Percentiles rank a stretch among this genome's conserved stretches.
These are phyloP conservation scores for Capricornis sumatraensis DNA, from an alignment of 2,113 vertebrate species.

Conservation along the genomic window DNA sequence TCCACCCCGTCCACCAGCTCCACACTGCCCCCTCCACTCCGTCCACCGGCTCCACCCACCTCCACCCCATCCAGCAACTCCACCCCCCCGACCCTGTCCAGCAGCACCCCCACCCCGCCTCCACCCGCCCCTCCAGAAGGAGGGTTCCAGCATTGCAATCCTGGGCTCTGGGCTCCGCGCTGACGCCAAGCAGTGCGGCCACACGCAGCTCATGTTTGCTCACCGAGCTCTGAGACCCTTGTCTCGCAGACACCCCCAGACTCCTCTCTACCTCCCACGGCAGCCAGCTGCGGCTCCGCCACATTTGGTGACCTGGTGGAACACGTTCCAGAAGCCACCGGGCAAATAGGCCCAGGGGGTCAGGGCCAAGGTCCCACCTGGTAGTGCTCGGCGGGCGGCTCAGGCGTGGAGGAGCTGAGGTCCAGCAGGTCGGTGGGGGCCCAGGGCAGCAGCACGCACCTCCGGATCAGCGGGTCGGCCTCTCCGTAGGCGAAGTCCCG, in stretches of 20 bases:
- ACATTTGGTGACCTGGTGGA: background rate
- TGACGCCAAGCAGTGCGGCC: rapidly evolving
- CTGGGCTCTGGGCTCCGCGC: rapidly evolving
- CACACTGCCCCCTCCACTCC: background rate
- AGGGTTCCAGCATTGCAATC: rapidly evolving
- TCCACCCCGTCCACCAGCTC: background rate
- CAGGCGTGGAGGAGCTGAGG: conserved; percentile 80
- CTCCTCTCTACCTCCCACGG: rapidly evolving
- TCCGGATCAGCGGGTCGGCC: conserved; percentile 84
- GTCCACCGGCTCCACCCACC: background rate
- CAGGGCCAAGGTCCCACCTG: conserved; percentile 80
- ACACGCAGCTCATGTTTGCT: rapidly evolving
- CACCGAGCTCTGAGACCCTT: background rate
- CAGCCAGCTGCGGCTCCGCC: rapidly evolving
- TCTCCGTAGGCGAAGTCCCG: conserved; percentile 94
- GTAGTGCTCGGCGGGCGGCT: conserved; percentile 88
- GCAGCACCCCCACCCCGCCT: rapidly evolving
- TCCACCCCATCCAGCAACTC: no score
- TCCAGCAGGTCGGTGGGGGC: conserved; percentile 78
- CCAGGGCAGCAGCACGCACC: conserved; percentile 92
- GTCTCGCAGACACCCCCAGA: background rate
- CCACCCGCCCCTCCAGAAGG: rapidly evolving
- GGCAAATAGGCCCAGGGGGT: background rate
- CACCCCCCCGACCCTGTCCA: background rate
- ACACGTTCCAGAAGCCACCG: background rate